Evolutionary conservation across 2,113 vertebrate species (phyloP), one percentile per base, ranked within the genome.

Genomic region (Ceyx cyanopectus): DNA sequence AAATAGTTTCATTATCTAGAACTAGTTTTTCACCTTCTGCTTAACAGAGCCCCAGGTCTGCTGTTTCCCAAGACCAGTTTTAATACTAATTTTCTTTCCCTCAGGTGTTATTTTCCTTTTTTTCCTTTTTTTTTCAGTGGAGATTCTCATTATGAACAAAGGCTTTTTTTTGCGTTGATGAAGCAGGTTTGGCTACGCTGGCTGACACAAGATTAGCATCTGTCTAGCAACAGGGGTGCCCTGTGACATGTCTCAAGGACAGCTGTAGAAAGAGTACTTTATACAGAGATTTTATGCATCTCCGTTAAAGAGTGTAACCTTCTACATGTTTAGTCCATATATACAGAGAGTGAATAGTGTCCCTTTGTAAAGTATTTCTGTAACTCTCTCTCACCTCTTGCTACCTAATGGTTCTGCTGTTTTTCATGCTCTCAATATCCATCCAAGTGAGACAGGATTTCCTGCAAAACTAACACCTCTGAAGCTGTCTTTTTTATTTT

Each of bases 371-470:
- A 92, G 46, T 27, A 51, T 87, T 93, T 92, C 90, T 94, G 81
- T 89, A 89, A 76, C 89, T 76, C 72, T 89, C 82, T 79, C 81
- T 93, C 89, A 91, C 86, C 78, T 85, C 87, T 85, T 85, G 75
- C 89, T 89, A 20, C 89, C 84, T 76, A 91, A 79, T 5, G 17
- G 91, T 80, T 94, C 87, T 95, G 91, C 92, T 96, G 82, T 74
- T 94, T 95, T 82, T 74, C 85, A 90, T 84, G 53, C 56, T 80
- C 61, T 93, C 51, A 63, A 29, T 41, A 93, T 91, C 68, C 89
- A 96, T 57, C 75, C 79, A 92, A 94, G 72, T 93, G 81, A 87
- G 95, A 91, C 95, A 91, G 92, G 96, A 95, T 96, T 95, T 96
- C 91, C 96, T 93, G 89, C 65, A 85, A 92, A 92, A 51, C 75